A percentile compares a stretch with the other conserved stretches of the same genome.
Evolutionary conservation across 1,140 invertebrate genomes (phyloP).

Genomic region (Mya arenaria): DNA sequence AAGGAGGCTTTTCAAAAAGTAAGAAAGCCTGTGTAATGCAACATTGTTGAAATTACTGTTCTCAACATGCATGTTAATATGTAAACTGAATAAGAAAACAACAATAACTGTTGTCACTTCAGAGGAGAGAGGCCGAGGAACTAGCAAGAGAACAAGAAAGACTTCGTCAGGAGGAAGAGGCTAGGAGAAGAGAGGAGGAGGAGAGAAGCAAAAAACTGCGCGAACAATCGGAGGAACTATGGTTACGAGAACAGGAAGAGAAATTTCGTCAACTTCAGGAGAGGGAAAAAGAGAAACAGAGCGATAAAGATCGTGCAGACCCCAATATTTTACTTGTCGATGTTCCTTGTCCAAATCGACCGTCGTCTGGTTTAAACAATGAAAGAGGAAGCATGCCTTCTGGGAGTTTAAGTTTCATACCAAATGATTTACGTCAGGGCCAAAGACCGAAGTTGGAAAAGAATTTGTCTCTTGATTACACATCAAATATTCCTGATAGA

Average conservation of each 20-base stretch:
- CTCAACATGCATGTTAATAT: too few relatives aligned
- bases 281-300: conserved; percentile 62
- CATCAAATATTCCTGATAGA: conserved; percentile 66
- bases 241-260: conserved; percentile 69
- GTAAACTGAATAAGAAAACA: too few relatives aligned
- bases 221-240: conserved; percentile 67
- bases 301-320: conserved; percentile 55
- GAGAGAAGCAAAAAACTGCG: conserved; percentile 63
- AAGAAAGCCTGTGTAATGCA: too few relatives aligned
- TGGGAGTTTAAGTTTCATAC: conserved; percentile 61
- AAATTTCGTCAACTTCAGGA: conserved; percentile 67
- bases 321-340: conserved; percentile 48
- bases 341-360: conserved; percentile 22
- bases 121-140: conserved; percentile 67
- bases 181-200: conserved; percentile 80
- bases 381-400: conserved; percentile 58
- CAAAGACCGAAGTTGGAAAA: conserved; percentile 60
- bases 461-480: conserved; percentile 55
- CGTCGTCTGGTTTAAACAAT: conserved; percentile 61
- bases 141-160: conserved; percentile 67
- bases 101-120: too few relatives aligned
- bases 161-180: conserved; percentile 62
- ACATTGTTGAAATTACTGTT: too few relatives aligned
- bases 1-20: too few relatives aligned
- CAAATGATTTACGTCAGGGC: conserved; percentile 60